phyloP scores from a whole-genome alignment of 2,797 vertebrate species.

The Ctenopoma kingsleyae region DNA sequence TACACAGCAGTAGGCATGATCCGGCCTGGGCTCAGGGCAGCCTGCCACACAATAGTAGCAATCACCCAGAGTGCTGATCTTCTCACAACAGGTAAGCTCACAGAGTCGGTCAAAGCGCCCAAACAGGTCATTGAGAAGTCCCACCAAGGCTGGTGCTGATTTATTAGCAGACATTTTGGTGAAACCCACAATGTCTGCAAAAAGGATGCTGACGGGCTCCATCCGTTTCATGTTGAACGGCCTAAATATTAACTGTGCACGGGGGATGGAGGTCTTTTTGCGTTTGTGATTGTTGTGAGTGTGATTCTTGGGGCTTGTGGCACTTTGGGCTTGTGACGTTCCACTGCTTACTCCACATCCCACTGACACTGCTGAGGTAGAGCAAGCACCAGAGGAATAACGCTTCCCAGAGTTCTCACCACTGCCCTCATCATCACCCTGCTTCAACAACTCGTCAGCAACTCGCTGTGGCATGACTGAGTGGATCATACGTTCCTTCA shows the following conservation, averaged over 20 bases:
- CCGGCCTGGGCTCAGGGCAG: constrained; percentile 92
- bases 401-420: constrained; percentile 92
- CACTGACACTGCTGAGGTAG: constrained; percentile 67
- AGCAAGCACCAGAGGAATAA: constrained; percentile 89
- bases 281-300: constrained; percentile 86
- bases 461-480: constrained; percentile 96
- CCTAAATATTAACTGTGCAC: constrained; percentile 93
- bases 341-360: constrained; percentile 60
- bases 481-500: constrained; percentile 99
- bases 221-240: constrained; percentile 99
- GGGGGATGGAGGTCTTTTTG: constrained; percentile 96
- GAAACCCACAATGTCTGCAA: constrained; percentile 98
- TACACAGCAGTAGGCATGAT: constrained; percentile 96
- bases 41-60: constrained; percentile 98
- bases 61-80: constrained; percentile 97
- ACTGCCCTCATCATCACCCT: constrained; percentile 94
- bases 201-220: constrained; percentile 94
- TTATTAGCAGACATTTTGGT: constrained; percentile 99
- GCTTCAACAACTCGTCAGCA: constrained; percentile 96
- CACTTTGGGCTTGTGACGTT: constrained; percentile 57
- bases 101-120: constrained; percentile 96
- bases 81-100: constrained; percentile 94
- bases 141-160: constrained; percentile 94
- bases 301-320: constrained; percentile 87
- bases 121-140: constrained; percentile 96